Percentiles rank a stretch among this genome's conserved stretches.
Conservation (phyloP, 2,797 vertebrate species). For the Mionectes olivaceus region DNA sequence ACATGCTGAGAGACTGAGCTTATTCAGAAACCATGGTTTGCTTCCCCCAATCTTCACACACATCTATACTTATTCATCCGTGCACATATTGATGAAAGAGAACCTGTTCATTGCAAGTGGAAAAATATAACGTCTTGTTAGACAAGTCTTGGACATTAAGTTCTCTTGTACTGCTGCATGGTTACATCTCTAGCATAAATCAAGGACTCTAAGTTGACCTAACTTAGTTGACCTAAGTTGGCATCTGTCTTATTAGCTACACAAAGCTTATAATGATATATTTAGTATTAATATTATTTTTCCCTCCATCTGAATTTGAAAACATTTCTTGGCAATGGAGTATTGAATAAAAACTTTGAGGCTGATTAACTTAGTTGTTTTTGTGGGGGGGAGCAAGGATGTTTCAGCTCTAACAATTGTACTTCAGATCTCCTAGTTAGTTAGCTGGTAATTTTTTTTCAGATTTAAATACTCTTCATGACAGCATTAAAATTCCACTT, state of each 20-base stretch:
- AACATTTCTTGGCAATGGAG: not conserved
- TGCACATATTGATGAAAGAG: not conserved
- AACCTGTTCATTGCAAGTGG: not conserved
- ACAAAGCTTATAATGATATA: not conserved
- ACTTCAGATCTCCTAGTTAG: not conserved
- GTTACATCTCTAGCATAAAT: not conserved
- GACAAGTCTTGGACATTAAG: not conserved
- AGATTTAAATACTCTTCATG: constrained; percentile 32
- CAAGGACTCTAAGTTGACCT: not conserved
- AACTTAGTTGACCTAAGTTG: not conserved
- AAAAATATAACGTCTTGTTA: not conserved
- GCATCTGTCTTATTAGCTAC: not conserved
- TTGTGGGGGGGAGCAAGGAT: not conserved
- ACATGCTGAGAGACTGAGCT: not conserved
- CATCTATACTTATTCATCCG: not conserved
- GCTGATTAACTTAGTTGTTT: not conserved
- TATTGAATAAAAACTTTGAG: not conserved
- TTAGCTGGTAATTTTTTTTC: not conserved
- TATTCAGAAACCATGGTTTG: not conserved
- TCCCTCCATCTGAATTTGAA: not conserved
- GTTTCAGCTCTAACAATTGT: not conserved
- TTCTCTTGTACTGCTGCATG: not conserved
- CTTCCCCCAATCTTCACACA: not conserved
- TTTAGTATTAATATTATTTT: not conserved
- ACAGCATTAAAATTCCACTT: constrained; percentile 33